A percentile compares a stretch with the other conserved stretches of the same genome.
Evolutionary conservation across 2,113 vertebrate species (phyloP).

Genomic region (Erythrocercus mccallii): DNA sequence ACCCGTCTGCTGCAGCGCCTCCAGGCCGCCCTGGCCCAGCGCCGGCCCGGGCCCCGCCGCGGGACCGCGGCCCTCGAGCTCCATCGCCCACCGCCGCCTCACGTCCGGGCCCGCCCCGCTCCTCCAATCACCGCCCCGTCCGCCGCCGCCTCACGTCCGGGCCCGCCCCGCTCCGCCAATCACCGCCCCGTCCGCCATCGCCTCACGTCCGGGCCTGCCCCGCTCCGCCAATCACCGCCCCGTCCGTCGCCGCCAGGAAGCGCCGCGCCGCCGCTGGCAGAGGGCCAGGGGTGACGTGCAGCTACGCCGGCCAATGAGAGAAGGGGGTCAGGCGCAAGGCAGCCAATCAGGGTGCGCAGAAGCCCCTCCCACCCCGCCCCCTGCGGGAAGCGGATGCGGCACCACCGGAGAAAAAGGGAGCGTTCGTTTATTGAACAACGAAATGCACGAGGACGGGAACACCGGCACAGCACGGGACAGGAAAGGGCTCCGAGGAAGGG

Average conservation of each 20-base stretch:
- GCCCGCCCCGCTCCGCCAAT: neutral
- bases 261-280: neutral
- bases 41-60: no score
- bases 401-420: neutral
- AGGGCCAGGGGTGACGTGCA: accelerated
- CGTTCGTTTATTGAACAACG: constrained; percentile 22
- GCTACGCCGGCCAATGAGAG: accelerated
- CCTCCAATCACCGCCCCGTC: neutral
- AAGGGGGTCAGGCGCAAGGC: accelerated
- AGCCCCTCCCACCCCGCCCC: accelerated
- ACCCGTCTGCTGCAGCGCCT: no score
- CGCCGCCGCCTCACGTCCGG: neutral
- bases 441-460: neutral
- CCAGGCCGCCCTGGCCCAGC: no score
- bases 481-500: neutral
- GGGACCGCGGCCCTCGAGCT: no score
- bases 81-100: neutral
- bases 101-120: neutral
- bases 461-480: neutral
- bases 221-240: neutral
- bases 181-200: neutral
- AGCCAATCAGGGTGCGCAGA: accelerated
- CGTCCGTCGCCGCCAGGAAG: accelerated
- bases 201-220: neutral
- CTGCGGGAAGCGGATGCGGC: neutral